phyloP scores from a whole-genome alignment of 1,140 invertebrate genomes.

The Drosophila pruinosa region DNA sequence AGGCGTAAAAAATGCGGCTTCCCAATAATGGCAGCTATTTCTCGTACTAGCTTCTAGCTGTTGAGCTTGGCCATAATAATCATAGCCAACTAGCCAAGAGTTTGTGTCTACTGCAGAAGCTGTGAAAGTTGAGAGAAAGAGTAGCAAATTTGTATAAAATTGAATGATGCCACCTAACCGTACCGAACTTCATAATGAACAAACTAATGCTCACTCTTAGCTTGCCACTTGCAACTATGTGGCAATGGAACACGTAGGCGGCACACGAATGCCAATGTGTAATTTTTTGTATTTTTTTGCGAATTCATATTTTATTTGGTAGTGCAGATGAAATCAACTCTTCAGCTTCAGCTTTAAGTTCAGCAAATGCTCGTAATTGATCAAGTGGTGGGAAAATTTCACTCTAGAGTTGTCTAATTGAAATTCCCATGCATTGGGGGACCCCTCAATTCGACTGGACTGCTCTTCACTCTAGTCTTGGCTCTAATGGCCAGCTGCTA shows the following conservation, averaged over 20 bases:
- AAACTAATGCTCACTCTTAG: too few relatives aligned
- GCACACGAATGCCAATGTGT: conserved; percentile 40
- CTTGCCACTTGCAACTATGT: not conserved
- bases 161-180: conserved; percentile 20
- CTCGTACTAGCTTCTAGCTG: not conserved
- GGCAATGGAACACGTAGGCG: conserved; percentile 38
- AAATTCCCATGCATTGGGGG: conserved; percentile 48
- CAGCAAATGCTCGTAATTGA: conserved; percentile 31
- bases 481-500: conserved; percentile 46
- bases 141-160: conserved; percentile 46
- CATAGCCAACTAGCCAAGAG: conserved; percentile 10
- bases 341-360: conserved; percentile 13
- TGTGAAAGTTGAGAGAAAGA: conserved; percentile 51
- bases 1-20: conserved; percentile 52
- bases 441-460: not conserved
- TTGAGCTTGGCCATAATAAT: conserved; percentile 22
- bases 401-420: conserved; percentile 41
- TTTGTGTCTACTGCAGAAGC: conserved; percentile 46
- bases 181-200: conserved; percentile 2
- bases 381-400: conserved; percentile 43
- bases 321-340: conserved; percentile 26
- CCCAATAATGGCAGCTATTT: conserved; percentile 35
- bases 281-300: conserved; percentile 20
- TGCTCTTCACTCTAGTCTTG: not conserved
- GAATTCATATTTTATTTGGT: conserved; percentile 26